Evolutionary conservation across 2,888 invertebrate species (phyloP).

Genomic region (Bruchidius siliquastri): DNA sequence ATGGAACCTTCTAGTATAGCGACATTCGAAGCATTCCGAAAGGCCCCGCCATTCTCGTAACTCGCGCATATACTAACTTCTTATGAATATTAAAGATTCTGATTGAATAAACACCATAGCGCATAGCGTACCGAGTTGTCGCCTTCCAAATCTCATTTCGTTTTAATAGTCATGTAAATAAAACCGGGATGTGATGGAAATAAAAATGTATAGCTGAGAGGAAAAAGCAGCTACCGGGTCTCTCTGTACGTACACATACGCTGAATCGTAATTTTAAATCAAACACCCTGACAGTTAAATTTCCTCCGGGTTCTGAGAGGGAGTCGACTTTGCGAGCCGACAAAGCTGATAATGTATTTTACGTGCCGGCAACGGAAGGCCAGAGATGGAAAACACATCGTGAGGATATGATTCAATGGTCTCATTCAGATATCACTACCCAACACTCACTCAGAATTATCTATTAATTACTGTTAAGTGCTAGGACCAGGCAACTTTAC

Average conservation of each 20-base stretch:
- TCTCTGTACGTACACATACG: neutral
- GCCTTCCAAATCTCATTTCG: neutral
- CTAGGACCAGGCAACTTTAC: too few species aligned
- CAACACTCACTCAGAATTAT: too few species aligned
- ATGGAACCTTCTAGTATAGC: too few species aligned
- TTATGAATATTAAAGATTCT: neutral
- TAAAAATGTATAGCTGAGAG: neutral
- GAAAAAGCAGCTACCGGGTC: neutral
- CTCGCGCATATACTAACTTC: too few species aligned
- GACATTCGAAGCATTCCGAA: too few species aligned
- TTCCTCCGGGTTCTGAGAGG: neutral
- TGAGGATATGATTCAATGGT: neutral
- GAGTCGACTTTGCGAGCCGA: neutral
- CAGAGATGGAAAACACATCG: neutral
- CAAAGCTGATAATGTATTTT: neutral
- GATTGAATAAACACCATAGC: neutral
- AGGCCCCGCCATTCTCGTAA: too few species aligned
- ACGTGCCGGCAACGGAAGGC: neutral
- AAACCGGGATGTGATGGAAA: neutral
- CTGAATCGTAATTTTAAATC: neutral
- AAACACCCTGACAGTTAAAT: neutral
- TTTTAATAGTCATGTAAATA: neutral
- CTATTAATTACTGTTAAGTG: too few species aligned
- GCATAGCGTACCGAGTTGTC: neutral
- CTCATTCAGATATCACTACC: neutral